Evolutionary conservation across 2,113 vertebrate species (phyloP).

Genomic region (Pardalotus punctatus): DNA sequence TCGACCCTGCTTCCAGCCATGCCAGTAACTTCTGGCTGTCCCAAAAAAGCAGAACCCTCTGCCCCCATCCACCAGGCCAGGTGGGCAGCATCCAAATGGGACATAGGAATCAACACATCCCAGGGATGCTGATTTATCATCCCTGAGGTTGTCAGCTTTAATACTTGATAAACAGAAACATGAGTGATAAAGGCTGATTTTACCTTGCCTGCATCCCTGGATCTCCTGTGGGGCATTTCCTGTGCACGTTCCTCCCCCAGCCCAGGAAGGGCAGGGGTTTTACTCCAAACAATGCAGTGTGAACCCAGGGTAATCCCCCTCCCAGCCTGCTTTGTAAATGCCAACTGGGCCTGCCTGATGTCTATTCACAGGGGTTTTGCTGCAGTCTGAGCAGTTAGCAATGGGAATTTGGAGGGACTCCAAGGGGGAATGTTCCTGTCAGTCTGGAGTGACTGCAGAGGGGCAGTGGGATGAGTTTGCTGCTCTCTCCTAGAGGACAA

Average conservation of each 20-base stretch:
- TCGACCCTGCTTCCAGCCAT: not conserved
- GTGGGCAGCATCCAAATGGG: not conserved
- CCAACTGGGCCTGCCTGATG: not conserved
- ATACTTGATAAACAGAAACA: not conserved
- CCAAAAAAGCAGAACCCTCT: not conserved
- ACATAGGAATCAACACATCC: not conserved
- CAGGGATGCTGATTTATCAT: not conserved
- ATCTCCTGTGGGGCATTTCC: not conserved
- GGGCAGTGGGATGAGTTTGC: not conserved
- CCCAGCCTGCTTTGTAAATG: not conserved
- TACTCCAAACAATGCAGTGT: not conserved
- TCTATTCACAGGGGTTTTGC: not conserved
- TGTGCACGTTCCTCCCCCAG: not conserved
- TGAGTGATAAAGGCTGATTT: not conserved
- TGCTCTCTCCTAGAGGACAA: not conserved
- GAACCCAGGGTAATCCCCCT: not conserved
- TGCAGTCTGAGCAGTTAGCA: not conserved
- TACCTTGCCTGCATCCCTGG: not conserved
- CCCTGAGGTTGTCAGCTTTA: not conserved
- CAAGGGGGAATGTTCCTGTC: slow-evolving; percentile 6
- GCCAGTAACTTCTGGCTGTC: not conserved
- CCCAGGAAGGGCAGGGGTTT: not conserved
- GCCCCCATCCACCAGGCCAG: not conserved
- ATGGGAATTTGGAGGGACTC: slow-evolving; percentile 16
- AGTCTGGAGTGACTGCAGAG: not conserved